Evolutionary conservation across 2,797 vertebrate species (phyloP).

Genomic region (Nothura maculosa): DNA sequence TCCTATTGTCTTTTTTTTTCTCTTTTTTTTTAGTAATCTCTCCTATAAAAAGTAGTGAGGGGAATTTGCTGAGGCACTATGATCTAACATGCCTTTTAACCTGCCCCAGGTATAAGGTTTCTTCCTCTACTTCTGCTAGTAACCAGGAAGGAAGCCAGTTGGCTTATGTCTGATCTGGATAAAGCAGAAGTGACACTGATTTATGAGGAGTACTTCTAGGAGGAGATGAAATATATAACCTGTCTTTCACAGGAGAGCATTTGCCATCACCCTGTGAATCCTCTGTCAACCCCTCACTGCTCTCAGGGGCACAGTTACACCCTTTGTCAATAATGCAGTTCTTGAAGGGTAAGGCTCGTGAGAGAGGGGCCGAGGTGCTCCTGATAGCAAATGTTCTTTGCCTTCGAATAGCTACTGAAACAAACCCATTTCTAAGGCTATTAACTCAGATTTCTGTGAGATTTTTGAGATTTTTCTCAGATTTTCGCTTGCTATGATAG

Average conservation of each 20-base stretch:
- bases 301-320: neutral
- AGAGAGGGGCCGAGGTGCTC: neutral
- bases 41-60: neutral
- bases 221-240: neutral
- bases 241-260: neutral
- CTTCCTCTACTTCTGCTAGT: neutral
- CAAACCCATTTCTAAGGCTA: neutral
- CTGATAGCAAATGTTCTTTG: neutral
- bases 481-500: neutral
- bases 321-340: neutral
- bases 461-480: neutral
- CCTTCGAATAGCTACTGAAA: neutral
- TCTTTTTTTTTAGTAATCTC: neutral
- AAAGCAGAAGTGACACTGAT: conserved; percentile 2
- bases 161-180: neutral
- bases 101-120: neutral
- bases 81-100: neutral
- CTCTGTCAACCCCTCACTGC: neutral
- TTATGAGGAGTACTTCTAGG: conserved; percentile 15
- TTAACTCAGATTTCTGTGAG: neutral
- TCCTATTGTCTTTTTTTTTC: neutral
- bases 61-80: neutral
- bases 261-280: neutral
- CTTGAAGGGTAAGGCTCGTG: neutral
- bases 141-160: neutral